Evolutionary conservation across 1,140 invertebrate genomes (phyloP).

Genomic region (Linepithema humile): DNA sequence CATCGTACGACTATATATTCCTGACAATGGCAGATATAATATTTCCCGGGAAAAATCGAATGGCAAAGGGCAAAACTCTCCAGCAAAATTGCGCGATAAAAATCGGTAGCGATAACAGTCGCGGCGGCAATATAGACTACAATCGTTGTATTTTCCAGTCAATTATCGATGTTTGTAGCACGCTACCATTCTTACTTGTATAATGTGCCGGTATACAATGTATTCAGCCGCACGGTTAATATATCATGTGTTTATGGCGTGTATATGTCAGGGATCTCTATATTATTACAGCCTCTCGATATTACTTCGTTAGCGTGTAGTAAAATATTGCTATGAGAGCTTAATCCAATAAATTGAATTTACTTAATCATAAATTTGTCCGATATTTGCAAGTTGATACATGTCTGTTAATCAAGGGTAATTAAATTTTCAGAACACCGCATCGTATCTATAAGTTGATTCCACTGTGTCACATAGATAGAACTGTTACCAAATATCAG

Average conservation of each 20-base stretch:
- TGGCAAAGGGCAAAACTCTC: not conserved
- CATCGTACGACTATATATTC: not conserved
- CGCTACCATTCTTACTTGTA: constrained; percentile 11
- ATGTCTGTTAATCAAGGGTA: not conserved
- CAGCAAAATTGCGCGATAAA: not conserved
- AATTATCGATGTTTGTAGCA: constrained; percentile 19
- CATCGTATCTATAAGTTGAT: not conserved
- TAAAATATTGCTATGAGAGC: not conserved
- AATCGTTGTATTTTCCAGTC: not conserved
- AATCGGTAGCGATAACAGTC: not conserved
- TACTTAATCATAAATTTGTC: constrained; percentile 32
- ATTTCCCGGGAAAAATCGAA: not conserved
- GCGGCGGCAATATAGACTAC: not conserved
- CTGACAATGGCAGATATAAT: not conserved
- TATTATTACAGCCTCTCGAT: not conserved
- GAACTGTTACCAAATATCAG: not conserved
- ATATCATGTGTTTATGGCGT: not conserved
- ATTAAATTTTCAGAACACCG: constrained; percentile 19
- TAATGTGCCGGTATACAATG: not conserved
- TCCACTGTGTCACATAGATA: not conserved
- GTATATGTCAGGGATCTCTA: not conserved
- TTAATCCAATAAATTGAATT: constrained; percentile 35
- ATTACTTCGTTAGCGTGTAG: constrained; percentile 7
- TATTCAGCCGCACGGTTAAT: not conserved
- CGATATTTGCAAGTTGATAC: constrained; percentile 32